Base-by-base conservation (phyloP, 2,888 invertebrate genomes). In the Ceratothoa steindachneri region DNA sequence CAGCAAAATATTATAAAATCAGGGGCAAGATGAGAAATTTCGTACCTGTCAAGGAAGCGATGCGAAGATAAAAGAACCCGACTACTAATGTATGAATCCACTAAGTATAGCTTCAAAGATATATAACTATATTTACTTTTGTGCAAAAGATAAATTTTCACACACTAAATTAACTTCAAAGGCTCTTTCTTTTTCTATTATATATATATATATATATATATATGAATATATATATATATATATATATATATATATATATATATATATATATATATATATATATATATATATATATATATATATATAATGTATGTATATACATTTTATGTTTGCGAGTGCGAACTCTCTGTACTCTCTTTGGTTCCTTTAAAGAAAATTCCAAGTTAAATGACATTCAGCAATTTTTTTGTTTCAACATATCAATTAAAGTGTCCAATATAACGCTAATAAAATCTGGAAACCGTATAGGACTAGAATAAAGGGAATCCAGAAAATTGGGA, bases 141-240 rank as follows among this genome's bases (percentile, higher is more conserved):
- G 41, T 41, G 41, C 41, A 9, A 15, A 41, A 41, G 41, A 41
- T 41, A 41, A 41, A 41, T 41, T 41, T 41, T 15, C 5, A 41
- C 5, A 15, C 41, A 9, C 15, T 41, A 41, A 41, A 41, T 41
- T 41, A 41, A 41, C 41, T 41, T 41, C 41, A 41, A 41, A 5
- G 41, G 41, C 7, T 41, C 7, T 15, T 5, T 41, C n/a, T n/a
- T n/a, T n/a, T n/a, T n/a, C n/a, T 41, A 15, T 41, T 60, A 60
- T 24, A 60, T 60, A 60, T 60, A 60, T 60, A 60, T 60, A 60
- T 60, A 60, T 60, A 60, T 60, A 60, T 60, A 60, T 60, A 60
- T 60, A 60, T 4, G 1, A 22, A 60, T 60, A 60, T 60, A 60
- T 60, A 60, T 2, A 4, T 4, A 60, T 60, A 60, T 60, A 60